phyloP scores from a whole-genome alignment of 2,797 vertebrate genomes.

The Brotula barbata region DNA sequence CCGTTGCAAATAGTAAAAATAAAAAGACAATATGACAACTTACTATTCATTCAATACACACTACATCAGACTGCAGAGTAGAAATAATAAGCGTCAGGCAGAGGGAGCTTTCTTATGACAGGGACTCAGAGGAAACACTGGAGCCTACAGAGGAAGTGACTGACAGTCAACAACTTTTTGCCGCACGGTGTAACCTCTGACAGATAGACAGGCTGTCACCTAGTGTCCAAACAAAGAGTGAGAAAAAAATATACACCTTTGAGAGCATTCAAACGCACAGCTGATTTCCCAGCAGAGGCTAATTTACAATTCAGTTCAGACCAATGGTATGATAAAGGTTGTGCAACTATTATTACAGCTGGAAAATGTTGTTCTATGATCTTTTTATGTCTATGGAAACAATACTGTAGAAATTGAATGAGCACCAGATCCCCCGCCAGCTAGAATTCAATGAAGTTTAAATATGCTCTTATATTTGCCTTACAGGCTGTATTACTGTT shows the following conservation, averaged over 20 bases:
- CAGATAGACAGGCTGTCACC: conserved; percentile 54
- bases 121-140: conserved; percentile 34
- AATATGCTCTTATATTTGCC: no score
- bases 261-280: conserved; percentile 47
- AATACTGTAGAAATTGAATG: neutral
- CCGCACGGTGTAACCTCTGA: conserved; percentile 33
- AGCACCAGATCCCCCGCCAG: neutral
- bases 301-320: conserved; percentile 55
- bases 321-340: neutral
- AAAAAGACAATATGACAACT: conserved; percentile 2
- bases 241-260: conserved; percentile 55
- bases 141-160: conserved; percentile 34
- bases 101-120: conserved; percentile 22
- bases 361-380: neutral
- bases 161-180: conserved; percentile 56
- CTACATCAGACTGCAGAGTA: neutral
- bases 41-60: neutral
- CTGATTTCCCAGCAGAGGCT: conserved; percentile 49
- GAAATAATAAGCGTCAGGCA: conserved; percentile 34
- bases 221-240: conserved; percentile 36
- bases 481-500: no score
- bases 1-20: conserved; percentile 19
- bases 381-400: neutral
- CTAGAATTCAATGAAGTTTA: no score
- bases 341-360: neutral